A percentile compares a stretch with the other conserved stretches of the same genome.
Evolutionary conservation across 2,113 vertebrate species (phyloP).

Genomic region (Gracilinanus agilis): DNA sequence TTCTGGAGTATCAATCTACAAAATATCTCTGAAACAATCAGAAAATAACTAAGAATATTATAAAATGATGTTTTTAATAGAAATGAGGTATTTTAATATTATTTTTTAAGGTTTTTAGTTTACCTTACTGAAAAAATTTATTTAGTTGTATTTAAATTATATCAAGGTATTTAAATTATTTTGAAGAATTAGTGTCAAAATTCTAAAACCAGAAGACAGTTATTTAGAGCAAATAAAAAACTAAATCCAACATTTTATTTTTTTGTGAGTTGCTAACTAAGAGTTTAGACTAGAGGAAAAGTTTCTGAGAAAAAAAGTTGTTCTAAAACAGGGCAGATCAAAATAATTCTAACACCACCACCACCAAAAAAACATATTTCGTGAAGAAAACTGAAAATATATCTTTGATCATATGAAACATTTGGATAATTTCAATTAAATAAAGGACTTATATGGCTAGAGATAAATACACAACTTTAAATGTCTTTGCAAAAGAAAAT

Average conservation of each 20-base stretch:
- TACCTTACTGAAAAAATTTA: conserved; percentile 27
- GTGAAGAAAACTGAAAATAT: neutral
- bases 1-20: conserved; percentile 33
- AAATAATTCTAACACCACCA: neutral
- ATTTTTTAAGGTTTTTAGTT: conserved; percentile 45
- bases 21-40: neutral
- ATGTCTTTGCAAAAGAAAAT: neutral
- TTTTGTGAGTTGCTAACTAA: neutral
- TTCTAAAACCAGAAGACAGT: neutral
- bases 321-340: neutral
- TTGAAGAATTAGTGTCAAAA: neutral
- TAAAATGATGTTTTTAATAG: conserved; percentile 25
- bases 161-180: conserved; percentile 39
- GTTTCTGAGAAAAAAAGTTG: neutral
- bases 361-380: neutral
- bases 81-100: conserved; percentile 44
- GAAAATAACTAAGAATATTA: neutral
- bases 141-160: neutral
- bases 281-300: neutral
- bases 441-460: neutral
- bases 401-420: neutral
- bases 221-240: neutral
- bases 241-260: neutral
- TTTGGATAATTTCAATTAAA: neutral
- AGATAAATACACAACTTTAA: neutral